Evolutionary conservation across 2,888 invertebrate species (phyloP).

Genomic region (Hypomecis punctinalis): DNA sequence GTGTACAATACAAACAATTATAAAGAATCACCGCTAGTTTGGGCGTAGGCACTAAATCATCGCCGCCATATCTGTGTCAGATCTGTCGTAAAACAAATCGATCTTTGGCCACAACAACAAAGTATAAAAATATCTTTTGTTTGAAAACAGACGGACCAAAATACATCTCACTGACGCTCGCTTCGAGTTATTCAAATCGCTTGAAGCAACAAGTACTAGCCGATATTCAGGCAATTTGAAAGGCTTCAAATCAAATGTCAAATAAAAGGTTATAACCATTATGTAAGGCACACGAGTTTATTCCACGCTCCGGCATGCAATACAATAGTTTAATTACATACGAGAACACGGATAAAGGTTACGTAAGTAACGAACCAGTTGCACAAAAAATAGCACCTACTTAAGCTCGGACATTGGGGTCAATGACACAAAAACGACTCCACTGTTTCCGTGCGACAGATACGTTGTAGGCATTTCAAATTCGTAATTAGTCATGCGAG

Average conservation of each 20-base stretch:
- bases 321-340: constrained; percentile 73
- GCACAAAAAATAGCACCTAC: constrained; percentile 69
- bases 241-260: constrained; percentile 73
- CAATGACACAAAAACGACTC: constrained; percentile 77
- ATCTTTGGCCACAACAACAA: constrained; percentile 45
- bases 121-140: constrained; percentile 53
- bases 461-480: constrained; percentile 67
- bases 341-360: constrained; percentile 61
- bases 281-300: constrained; percentile 62
- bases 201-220: constrained; percentile 62
- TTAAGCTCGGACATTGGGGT: constrained; percentile 67
- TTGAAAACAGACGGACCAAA: constrained; percentile 58
- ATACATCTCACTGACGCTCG: constrained; percentile 48
- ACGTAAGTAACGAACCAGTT: constrained; percentile 66
- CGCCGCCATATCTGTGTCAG: constrained; percentile 27
- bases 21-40: constrained; percentile 19
- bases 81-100: constrained; percentile 49
- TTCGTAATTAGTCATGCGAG: constrained; percentile 68
- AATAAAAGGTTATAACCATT: constrained; percentile 74
- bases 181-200: constrained; percentile 47
- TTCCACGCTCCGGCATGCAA: constrained; percentile 62
- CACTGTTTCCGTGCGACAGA: constrained; percentile 65
- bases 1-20: constrained; percentile 14
- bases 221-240: constrained; percentile 59
- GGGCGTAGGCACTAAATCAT: constrained; percentile 35